A percentile compares a stretch with the other conserved stretches of the same genome.
Conservation (phyloP, 2,888 invertebrate species). For the Koerneria pararmatus region DNA sequence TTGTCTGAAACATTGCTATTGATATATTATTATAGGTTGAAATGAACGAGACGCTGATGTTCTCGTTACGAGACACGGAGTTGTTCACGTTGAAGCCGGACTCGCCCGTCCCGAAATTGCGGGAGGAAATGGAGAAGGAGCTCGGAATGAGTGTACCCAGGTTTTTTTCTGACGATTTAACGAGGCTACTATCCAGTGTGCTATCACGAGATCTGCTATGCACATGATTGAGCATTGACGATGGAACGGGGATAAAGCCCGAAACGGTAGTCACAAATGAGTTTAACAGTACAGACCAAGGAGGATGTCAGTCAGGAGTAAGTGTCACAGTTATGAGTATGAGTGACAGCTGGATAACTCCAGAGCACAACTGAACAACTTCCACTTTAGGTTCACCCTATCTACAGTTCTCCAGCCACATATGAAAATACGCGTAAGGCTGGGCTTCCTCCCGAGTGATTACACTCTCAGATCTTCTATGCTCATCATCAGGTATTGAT, state of each 20-base stretch:
- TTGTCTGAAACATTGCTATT: too few relatives aligned
- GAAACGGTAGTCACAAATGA: too few relatives aligned
- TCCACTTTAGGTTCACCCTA: conserved; percentile 62
- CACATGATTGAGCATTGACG: too few relatives aligned
- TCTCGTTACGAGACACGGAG: conserved; percentile 59
- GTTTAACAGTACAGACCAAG: too few relatives aligned
- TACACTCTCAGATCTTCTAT: conserved; percentile 63
- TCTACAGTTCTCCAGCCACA: conserved; percentile 68
- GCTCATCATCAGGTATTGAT: conserved; percentile 62
- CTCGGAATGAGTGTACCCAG: conserved; percentile 58
- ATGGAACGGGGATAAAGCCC: too few relatives aligned
- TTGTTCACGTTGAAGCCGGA: conserved; percentile 54
- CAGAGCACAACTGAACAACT: neutral
- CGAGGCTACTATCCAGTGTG: too few relatives aligned
- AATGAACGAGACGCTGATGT: conserved; percentile 63
- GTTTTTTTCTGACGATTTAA: too few relatives aligned
- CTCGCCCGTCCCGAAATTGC: conserved; percentile 60
- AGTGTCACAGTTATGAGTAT: too few relatives aligned
- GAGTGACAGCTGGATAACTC: too few relatives aligned
- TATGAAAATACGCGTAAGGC: conserved; percentile 62
- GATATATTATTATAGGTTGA: conserved; percentile 47
- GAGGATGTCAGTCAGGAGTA: too few relatives aligned
- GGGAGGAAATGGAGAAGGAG: conserved; percentile 61
- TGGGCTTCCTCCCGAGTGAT: conserved; percentile 64
- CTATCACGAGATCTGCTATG: too few relatives aligned